Percentiles rank a stretch among this genome's conserved stretches.
Evolutionary conservation across 2,888 invertebrate species (phyloP).

Genomic region (Scaeva pyrastri): DNA sequence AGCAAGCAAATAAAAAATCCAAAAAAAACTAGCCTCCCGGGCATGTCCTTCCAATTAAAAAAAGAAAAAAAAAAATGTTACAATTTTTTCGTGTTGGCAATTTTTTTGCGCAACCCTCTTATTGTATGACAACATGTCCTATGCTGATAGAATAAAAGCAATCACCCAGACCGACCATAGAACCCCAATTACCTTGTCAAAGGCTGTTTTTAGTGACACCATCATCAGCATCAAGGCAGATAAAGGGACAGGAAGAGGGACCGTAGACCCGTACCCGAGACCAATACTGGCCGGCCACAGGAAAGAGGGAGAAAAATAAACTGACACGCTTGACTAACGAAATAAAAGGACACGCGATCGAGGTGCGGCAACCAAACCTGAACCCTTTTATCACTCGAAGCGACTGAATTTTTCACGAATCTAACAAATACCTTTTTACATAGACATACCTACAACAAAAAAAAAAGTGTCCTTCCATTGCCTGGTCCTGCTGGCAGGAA

Average conservation of each 20-base stretch:
- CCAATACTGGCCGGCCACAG: not conserved
- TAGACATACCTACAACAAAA: conserved; percentile 1
- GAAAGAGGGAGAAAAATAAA: conserved; percentile 6
- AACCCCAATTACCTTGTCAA: conserved; percentile 73
- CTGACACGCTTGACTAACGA: conserved; percentile 21
- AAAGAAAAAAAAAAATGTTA: conserved; percentile 31
- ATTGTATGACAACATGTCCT: conserved; percentile 26
- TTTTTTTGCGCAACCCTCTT: not conserved
- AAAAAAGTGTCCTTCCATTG: not conserved
- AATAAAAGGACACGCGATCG: conserved; percentile 32
- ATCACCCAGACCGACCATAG: conserved; percentile 67
- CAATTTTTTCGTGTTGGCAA: not conserved
- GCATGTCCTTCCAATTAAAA: conserved; percentile 63
- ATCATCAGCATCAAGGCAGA: conserved; percentile 6
- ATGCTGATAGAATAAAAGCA: conserved; percentile 61
- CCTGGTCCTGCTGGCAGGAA: not conserved
- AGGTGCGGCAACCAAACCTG: conserved; percentile 3
- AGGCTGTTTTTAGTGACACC: conserved; percentile 55
- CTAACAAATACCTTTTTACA: conserved; percentile 20
- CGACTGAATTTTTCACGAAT: conserved; percentile 71
- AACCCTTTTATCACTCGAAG: conserved; percentile 62
- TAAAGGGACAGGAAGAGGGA: not conserved
- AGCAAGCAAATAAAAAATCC: not conserved
- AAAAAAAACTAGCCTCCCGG: conserved; percentile 65
- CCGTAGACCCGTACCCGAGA: too few relatives aligned